Conservation (phyloP, 2,797 vertebrate genomes). For the Enteromius mattozi region DNA sequence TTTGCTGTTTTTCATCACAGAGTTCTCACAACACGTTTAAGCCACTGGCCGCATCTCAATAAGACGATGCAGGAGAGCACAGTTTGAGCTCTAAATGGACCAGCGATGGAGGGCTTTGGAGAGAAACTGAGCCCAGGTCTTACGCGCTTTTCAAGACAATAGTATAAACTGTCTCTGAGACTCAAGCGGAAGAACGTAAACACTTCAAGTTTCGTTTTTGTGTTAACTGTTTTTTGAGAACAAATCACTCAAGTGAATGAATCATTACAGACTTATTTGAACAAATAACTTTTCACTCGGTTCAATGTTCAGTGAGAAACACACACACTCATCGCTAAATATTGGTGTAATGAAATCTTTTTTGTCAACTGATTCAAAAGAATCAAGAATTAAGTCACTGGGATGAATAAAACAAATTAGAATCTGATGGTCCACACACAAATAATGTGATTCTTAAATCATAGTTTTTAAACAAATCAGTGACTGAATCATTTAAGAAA, state of each 20-base stretch:
- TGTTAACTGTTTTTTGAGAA: neutral
- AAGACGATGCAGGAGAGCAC: constrained; percentile 33
- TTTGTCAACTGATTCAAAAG: neutral
- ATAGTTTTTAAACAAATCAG: neutral
- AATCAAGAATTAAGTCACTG: neutral
- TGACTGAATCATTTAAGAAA: neutral
- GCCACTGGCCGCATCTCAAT: constrained; percentile 55
- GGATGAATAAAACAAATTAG: neutral
- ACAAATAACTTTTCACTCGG: neutral
- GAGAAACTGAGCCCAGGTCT: neutral
- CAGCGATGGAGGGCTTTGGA: neutral
- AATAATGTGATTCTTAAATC: neutral
- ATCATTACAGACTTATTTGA: neutral
- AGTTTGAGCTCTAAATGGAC: neutral
- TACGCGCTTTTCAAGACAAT: neutral
- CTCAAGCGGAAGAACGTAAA: neutral
- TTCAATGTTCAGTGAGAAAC: neutral
- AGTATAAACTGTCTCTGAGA: neutral
- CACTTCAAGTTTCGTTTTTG: neutral
- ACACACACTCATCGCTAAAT: neutral
- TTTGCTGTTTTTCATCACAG: constrained; percentile 62
- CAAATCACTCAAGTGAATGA: neutral
- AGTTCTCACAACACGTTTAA: constrained; percentile 62
- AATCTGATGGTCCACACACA: neutral
- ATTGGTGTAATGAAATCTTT: neutral